phyloP scores from a whole-genome alignment of 2,797 vertebrate species.

The Scarus forsteni region DNA sequence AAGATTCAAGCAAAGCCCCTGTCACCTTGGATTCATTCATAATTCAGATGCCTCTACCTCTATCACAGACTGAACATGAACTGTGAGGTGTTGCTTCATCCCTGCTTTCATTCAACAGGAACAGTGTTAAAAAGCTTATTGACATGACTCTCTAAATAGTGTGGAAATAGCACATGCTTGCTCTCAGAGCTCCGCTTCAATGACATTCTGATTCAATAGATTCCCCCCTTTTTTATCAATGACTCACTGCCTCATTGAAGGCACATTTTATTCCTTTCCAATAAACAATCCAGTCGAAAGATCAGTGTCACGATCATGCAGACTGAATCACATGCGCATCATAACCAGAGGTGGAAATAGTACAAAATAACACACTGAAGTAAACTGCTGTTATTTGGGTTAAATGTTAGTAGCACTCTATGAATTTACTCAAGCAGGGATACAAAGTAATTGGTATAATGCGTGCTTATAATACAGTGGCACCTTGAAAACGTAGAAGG shows the following conservation, averaged over 20 bases:
- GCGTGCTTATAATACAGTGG: too few relatives aligned
- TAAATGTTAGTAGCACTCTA: too few relatives aligned
- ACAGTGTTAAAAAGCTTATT: conserved; percentile 36
- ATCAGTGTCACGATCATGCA: conserved; percentile 39
- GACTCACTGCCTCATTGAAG: conserved; percentile 47
- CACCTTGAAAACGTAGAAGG: too few relatives aligned
- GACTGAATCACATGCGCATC: conserved; percentile 24
- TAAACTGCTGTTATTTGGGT: too few relatives aligned
- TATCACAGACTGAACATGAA: conserved; percentile 20
- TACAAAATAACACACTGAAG: too few relatives aligned
- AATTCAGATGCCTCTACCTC: conserved; percentile 27
- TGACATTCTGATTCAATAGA: conserved; percentile 47
- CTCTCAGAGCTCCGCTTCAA: conserved; percentile 37
- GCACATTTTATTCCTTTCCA: conserved; percentile 42
- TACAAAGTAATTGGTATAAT: too few relatives aligned
- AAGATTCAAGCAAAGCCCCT: neutral
- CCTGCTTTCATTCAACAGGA: conserved; percentile 1
- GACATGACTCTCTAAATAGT: conserved; percentile 35
- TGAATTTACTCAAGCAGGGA: too few relatives aligned
- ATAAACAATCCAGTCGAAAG: conserved; percentile 38
- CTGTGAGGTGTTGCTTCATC: conserved; percentile 20
- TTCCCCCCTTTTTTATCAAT: conserved; percentile 41
- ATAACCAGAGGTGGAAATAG: neutral
- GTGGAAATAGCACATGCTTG: conserved; percentile 29
- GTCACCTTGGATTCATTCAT: conserved; percentile 4